Evolutionary conservation across 2,888 invertebrate genomes (phyloP).

Genomic region (Eueremaeus valkanovi): DNA sequence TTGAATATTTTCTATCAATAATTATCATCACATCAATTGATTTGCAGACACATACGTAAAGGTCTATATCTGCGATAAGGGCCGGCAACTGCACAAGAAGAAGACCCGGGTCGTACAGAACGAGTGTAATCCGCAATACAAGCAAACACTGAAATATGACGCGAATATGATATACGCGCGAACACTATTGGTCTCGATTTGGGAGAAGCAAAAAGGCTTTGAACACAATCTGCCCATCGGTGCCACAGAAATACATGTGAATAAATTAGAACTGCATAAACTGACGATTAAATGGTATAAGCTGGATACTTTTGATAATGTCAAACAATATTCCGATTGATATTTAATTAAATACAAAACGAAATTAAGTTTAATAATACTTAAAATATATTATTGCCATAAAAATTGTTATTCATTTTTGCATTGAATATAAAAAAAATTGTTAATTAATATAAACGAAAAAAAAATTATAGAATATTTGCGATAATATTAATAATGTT

Average conservation of each 20-base stretch:
- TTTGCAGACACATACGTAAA: slow-evolving; percentile 87
- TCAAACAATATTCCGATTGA: slow-evolving; percentile 32
- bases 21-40: too few species aligned
- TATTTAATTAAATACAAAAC: neutral
- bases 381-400: too few species aligned
- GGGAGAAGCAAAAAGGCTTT: slow-evolving; percentile 83
- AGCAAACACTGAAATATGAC: slow-evolving; percentile 78
- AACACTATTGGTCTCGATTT: slow-evolving; percentile 72
- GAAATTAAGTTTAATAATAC: too few species aligned
- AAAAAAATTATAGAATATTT: too few species aligned
- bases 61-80: slow-evolving; percentile 83
- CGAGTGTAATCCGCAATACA: slow-evolving; percentile 76
- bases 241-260: slow-evolving; percentile 78
- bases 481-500: too few species aligned
- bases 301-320: slow-evolving; percentile 71
- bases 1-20: too few species aligned
- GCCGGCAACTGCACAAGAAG: slow-evolving; percentile 81
- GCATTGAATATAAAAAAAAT: too few species aligned
- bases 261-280: slow-evolving; percentile 72
- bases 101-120: slow-evolving; percentile 80
- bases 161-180: slow-evolving; percentile 58
- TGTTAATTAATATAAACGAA: too few species aligned
- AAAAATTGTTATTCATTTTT: too few species aligned
- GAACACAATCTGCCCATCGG: slow-evolving; percentile 76
- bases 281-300: slow-evolving; percentile 86